Evolutionary conservation across 2,888 invertebrate species (phyloP).

Genomic region (Phaedon cochleariae): DNA sequence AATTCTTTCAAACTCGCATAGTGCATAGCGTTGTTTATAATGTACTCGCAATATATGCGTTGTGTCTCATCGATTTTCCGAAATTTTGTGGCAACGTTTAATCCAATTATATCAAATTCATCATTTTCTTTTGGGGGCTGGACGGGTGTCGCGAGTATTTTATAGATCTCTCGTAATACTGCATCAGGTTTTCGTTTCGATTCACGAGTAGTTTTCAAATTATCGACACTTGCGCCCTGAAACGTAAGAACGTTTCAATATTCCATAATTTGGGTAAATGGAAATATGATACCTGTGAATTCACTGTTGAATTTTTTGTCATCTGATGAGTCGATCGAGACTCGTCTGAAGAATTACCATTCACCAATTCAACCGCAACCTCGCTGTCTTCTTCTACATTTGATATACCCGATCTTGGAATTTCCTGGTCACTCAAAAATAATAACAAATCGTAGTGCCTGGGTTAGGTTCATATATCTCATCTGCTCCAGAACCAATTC

Average conservation of each 20-base stretch:
- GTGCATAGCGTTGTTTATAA: neutral
- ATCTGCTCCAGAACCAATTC: neutral
- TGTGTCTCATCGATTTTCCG: neutral
- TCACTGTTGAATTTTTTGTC: neutral
- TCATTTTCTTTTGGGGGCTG: slow-evolving; percentile 4
- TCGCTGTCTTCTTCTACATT: slow-evolving; percentile 37
- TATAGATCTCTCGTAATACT: slow-evolving; percentile 7
- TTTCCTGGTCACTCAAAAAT: neutral
- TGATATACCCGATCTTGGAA: slow-evolving; percentile 8
- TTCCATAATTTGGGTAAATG: neutral
- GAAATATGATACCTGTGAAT: neutral
- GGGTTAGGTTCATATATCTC: neutral
- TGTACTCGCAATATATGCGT: slow-evolving; percentile 4
- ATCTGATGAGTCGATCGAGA: neutral
- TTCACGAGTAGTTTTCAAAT: slow-evolving; percentile 5
- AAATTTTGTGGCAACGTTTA: slow-evolving; percentile 8
- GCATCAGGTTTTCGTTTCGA: slow-evolving; percentile 9
- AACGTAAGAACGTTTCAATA: slow-evolving; percentile 2
- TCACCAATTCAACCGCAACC: neutral
- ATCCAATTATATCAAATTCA: neutral
- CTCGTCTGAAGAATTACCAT: neutral
- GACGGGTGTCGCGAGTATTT: slow-evolving; percentile 6
- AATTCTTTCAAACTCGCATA: slow-evolving; percentile 9
- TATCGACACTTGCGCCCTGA: slow-evolving; percentile 4
- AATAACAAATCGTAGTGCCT: neutral